phyloP scores from a whole-genome alignment of 1,140 invertebrate genomes.

The Panagrolaimus sp. region DNA sequence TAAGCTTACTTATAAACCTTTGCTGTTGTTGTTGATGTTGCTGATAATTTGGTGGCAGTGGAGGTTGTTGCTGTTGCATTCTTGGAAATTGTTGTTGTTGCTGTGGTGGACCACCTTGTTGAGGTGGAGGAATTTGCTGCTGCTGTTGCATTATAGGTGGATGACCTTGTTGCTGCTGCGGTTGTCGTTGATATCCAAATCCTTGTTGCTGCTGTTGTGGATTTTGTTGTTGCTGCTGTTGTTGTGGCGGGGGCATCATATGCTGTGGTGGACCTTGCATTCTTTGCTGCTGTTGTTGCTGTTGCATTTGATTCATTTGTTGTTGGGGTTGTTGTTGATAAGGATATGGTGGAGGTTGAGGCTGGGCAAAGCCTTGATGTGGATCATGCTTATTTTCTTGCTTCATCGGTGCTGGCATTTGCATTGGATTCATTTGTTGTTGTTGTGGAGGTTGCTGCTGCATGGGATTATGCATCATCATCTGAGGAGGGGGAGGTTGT shows the following conservation, averaged over 20 bases:
- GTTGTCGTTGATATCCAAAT: not conserved
- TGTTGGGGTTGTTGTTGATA: slow-evolving; percentile 4
- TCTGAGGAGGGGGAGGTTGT: not conserved
- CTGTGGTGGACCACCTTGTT: not conserved
- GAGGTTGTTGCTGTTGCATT: not conserved
- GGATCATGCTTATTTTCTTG: slow-evolving; percentile 14
- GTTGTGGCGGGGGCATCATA: slow-evolving; percentile 14
- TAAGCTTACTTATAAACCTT: slow-evolving; percentile 12
- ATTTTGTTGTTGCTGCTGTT: too few relatives aligned
- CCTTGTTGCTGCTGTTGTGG: not conserved
- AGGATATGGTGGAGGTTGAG: not conserved
- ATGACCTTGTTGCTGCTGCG: slow-evolving; percentile 17
- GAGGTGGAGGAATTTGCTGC: slow-evolving; percentile 14
- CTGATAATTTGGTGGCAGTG: not conserved
- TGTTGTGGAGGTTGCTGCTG: not conserved
- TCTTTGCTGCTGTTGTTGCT: not conserved
- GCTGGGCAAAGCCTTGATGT: slow-evolving; percentile 15
- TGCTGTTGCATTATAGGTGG: slow-evolving; percentile 12
- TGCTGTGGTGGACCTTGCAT: slow-evolving; percentile 7
- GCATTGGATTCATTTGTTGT: not conserved
- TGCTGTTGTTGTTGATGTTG: slow-evolving; percentile 18
- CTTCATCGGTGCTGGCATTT: slow-evolving; percentile 6
- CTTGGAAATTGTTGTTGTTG: not conserved
- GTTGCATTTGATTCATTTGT: not conserved
- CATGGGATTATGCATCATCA: not conserved